A percentile compares a stretch with the other conserved stretches of the same genome.
Evolutionary conservation across 2,888 invertebrate species (phyloP).

Genomic region (Gastracanthus pulcherrimus): DNA sequence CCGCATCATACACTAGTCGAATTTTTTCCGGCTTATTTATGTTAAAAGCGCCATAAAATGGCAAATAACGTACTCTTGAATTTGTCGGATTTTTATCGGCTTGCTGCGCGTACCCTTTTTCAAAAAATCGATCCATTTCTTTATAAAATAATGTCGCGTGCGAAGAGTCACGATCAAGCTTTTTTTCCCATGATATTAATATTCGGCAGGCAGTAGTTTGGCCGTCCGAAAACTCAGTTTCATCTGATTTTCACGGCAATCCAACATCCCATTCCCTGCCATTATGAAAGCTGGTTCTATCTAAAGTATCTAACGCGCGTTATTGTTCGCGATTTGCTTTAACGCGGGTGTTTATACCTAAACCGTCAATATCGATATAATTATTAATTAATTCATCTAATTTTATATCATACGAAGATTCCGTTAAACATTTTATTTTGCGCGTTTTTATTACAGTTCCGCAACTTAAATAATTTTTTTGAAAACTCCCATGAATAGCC

Average conservation of each 20-base stretch:
- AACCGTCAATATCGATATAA: conserved; percentile 10
- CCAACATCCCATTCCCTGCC: conserved; percentile 18
- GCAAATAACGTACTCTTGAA: too few relatives aligned
- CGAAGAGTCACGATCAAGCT: conserved; percentile 37
- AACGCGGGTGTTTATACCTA: too few relatives aligned
- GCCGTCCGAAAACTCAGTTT: too few relatives aligned
- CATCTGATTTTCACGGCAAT: conserved; percentile 39
- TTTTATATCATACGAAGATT: not conserved
- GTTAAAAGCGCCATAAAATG: too few relatives aligned
- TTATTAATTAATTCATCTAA: not conserved
- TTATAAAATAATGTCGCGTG: conserved; percentile 52
- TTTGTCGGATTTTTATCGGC: not conserved
- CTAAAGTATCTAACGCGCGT: conserved; percentile 4
- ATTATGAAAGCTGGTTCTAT: not conserved
- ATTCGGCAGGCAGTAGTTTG: conserved; percentile 8
- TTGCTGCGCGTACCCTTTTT: conserved; percentile 3
- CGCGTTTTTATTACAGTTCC: not conserved
- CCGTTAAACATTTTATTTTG: not conserved
- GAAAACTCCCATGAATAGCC: conserved; percentile 25
- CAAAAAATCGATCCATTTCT: conserved; percentile 46
- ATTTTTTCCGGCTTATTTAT: too few relatives aligned
- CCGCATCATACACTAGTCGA: too few relatives aligned
- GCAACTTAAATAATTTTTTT: not conserved
- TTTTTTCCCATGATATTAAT: conserved; percentile 37
- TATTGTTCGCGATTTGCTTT: not conserved